Base-by-base conservation (phyloP, 2,113 vertebrate species). In the Gobio gobio region DNA sequence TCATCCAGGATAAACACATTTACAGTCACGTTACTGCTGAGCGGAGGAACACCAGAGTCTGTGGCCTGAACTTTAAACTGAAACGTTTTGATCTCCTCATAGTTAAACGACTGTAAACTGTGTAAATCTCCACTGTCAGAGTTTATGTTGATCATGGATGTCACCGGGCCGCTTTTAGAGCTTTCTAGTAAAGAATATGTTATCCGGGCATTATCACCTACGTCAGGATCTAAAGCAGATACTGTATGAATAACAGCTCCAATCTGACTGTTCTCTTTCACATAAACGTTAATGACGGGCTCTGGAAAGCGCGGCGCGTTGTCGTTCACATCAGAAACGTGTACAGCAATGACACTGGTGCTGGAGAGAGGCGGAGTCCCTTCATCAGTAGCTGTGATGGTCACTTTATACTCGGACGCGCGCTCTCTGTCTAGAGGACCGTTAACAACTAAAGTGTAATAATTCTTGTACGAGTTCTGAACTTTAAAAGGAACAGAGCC, bases 221-320 rank as follows among this genome's bases (percentile, higher is more conserved):
- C 75, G 78, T 95, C 94, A 82, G 68, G 36, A 90, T 91, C 91
- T 93, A 91, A 59, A 22, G 2, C 85, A 92, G 94, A 81, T 59
- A 94, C 59, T 1, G 89, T 91, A 81, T 91, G 88, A 87, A 95
- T 86, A 84, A 92, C 90, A 49, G 90, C 83, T 54, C 94, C 90
- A 26, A 78, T 7, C 29, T 93, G 93, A 54, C 91, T 91, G 47
- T 94, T 94, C 87, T 95, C 94, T 85, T 93, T 95, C 78, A 95
- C 89, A 87, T 94, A 88, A 4, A 88, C 91, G 45, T 91, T 92
- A 64, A 94, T 85, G 6, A 91, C 86, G 0, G 84, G 49, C 5
- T 94, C 91, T 16, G 76, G 20, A 86, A 91, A 91, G 20, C 63
- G 33, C 24, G 89, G 81, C 13, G 61, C 54, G 54, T 56, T 56